Evolutionary conservation across 2,113 vertebrate genomes (phyloP).

Genomic region (Elachura formosa): DNA sequence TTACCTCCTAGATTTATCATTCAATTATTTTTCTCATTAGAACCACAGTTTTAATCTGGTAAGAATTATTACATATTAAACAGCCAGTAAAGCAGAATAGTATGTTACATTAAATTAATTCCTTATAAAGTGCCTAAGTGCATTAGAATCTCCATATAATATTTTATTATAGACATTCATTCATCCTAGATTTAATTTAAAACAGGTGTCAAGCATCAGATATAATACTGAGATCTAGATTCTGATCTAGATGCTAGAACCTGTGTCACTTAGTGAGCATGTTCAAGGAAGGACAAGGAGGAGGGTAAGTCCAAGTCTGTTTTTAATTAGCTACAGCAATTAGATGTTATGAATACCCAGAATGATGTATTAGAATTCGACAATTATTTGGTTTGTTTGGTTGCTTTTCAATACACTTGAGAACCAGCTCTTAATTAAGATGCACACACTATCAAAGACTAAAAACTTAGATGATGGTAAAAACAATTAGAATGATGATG

Average conservation of each 20-base stretch:
- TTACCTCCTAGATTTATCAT: background rate
- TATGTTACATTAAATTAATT: background rate
- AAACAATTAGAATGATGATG: conserved; percentile 59
- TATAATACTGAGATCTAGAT: background rate
- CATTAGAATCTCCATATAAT: background rate
- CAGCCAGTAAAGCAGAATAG: background rate
- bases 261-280: background rate
- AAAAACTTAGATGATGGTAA: conserved; percentile 31
- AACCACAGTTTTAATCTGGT: conserved; percentile 12
- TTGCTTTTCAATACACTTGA: conserved; percentile 55
- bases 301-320: background rate
- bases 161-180: background rate
- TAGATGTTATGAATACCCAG: background rate
- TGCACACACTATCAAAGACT: conserved; percentile 50
- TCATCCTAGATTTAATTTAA: background rate
- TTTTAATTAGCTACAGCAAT: conserved; percentile 44
- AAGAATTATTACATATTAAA: conserved; percentile 17
- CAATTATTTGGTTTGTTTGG: conserved; percentile 41
- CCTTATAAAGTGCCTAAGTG: background rate
- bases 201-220: background rate
- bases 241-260: background rate
- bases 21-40: conserved; percentile 37
- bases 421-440: conserved; percentile 54
- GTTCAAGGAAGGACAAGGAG: background rate
- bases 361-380: conserved; percentile 28